Percentiles rank a stretch among this genome's conserved stretches.
Conservation (phyloP, 1,140 invertebrate genomes). For the Galendromus occidentalis region DNA sequence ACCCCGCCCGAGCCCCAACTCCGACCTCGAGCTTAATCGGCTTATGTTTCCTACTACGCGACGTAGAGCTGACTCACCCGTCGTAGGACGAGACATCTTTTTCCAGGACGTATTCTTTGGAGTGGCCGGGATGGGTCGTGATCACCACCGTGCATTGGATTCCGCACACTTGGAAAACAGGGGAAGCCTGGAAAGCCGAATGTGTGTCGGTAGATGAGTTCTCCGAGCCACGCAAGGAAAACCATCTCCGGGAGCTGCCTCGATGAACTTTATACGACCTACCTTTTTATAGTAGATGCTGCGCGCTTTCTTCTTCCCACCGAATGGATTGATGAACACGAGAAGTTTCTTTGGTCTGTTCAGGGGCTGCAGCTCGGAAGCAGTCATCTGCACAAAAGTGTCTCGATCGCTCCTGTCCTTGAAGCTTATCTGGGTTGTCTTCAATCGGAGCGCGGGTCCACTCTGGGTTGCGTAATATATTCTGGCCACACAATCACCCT, state of each 20-base stretch:
- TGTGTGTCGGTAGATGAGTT: background rate
- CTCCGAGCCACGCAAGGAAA: too few relatives aligned
- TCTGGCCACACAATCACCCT: background rate
- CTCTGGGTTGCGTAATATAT: background rate
- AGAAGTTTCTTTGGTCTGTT: constrained; percentile 46
- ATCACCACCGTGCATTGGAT: background rate
- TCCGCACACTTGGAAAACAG: background rate
- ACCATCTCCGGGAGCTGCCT: background rate
- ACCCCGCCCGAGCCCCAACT: too few relatives aligned
- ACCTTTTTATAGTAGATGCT: constrained; percentile 52
- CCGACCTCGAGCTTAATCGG: too few relatives aligned
- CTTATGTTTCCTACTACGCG: too few relatives aligned
- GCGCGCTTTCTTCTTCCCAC: constrained; percentile 50
- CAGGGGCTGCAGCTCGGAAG: constrained; percentile 18
- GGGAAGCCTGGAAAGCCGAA: background rate
- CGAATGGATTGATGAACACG: constrained; percentile 65
- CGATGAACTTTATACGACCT: constrained; percentile 23
- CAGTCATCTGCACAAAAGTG: background rate
- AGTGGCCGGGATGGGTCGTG: background rate
- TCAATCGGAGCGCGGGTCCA: background rate
- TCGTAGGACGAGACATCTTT: background rate
- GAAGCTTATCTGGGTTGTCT: background rate
- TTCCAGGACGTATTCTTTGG: constrained; percentile 11
- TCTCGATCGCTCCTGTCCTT: background rate
- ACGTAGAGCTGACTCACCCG: constrained; percentile 13